Base-by-base conservation (phyloP, 2,888 invertebrate species). In the Acronicta psi region DNA sequence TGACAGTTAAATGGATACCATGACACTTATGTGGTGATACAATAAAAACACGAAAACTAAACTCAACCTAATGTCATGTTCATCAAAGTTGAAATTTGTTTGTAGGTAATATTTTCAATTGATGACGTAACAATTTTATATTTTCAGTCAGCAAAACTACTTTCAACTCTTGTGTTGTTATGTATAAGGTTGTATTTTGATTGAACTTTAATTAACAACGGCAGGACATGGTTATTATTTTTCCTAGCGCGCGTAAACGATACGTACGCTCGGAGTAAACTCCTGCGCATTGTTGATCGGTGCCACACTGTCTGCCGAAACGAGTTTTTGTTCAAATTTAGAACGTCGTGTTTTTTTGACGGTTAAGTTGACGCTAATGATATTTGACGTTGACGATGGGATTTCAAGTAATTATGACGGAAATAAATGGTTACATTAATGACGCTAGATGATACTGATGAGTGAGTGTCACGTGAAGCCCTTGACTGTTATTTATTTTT, bases 1-100 rank as follows among this genome's bases (percentile, higher is more conserved):
- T 91, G 92, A 91, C 92, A 90, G 87, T 80, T 87, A 87, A 89
- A 91, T 88, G 87, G 89, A 84, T 84, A 87, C 86, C 84, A 80
- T 86, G 83, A 87, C 87, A 88, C 85, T 81, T 85, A 71, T 50
- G 63, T 55, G 47, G 65, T 62, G 77, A 77, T 79, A 83, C 79
- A 75, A 62, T 69, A 36, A 29, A 54, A 55, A 45, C 18, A 41
- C 49, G 2, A n/a, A 75, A 50, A 60, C 52, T 25, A 46, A 74
- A 69, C 46, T 57, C 43, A 25, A 69, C 70, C 61, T 60, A 65
- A 81, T 60, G 7, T 0, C 0, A 1, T 5, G 6, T 0, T 0
- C 0, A 0, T 31, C 73, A 81, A 60, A 57, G 77, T 67, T 63
- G 8, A 81, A 70, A 80, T 54, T 84, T 17, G n/a, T 20, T 42